Evolutionary conservation across 2,888 invertebrate genomes (phyloP).

Genomic region (Darwinula stevensoni): DNA sequence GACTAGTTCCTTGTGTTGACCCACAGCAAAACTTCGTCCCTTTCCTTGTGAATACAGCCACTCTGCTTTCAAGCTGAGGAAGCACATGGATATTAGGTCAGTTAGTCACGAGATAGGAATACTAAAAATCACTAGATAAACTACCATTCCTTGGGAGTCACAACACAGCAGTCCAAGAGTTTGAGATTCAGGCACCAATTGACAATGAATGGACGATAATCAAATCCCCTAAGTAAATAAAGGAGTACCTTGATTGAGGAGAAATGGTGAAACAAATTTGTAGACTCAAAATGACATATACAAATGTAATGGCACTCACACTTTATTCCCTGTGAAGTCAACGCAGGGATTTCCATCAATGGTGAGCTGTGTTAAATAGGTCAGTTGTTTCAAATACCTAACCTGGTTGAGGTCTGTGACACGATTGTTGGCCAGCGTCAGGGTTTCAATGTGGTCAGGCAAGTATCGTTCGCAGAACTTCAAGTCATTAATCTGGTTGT

Average conservation of each 20-base stretch:
- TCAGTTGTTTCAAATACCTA: constrained; percentile 42
- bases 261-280: too few relatives aligned
- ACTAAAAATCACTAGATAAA: constrained; percentile 8
- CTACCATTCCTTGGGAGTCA: constrained; percentile 69
- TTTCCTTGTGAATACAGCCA: constrained; percentile 86
- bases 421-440: constrained; percentile 52
- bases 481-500: constrained; percentile 52
- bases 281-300: background rate
- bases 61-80: constrained; percentile 51
- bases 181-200: constrained; percentile 76
- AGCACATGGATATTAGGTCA: constrained; percentile 5
- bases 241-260: constrained; percentile 6
- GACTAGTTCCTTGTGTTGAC: constrained; percentile 47
- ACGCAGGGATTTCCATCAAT: constrained; percentile 67
- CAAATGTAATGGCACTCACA: constrained; percentile 18
- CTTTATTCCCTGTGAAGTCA: constrained; percentile 36
- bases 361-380: constrained; percentile 44
- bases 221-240: constrained; percentile 18
- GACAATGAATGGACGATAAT: constrained; percentile 67
- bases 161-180: constrained; percentile 57
- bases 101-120: background rate
- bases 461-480: constrained; percentile 52
- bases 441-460: constrained; percentile 35
- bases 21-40: constrained; percentile 54
- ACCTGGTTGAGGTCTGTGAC: constrained; percentile 60